Percentiles rank a stretch among this genome's conserved stretches.
These are phyloP conservation scores for Ctenoplectra terminalis DNA, from an alignment of 1,140 invertebrate species.

Conservation along the genomic window DNA sequence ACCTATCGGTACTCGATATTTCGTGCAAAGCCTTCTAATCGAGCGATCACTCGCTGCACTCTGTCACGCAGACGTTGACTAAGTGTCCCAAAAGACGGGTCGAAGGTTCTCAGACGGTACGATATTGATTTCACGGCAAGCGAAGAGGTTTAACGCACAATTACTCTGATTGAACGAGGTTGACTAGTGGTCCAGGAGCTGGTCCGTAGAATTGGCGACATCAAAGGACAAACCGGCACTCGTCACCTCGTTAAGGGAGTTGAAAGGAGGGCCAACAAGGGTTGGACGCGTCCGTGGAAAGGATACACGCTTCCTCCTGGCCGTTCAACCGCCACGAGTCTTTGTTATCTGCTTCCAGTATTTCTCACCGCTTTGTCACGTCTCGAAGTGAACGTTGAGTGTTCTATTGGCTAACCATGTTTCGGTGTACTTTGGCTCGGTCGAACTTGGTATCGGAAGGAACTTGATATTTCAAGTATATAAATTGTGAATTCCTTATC, in stretches of 20 bases:
- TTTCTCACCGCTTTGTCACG: background rate
- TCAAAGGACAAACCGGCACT: constrained; percentile 66
- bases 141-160: constrained; percentile 75
- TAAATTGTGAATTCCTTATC: too few species aligned
- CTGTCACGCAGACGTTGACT: background rate
- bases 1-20: too few species aligned
- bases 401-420: too few species aligned
- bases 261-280: constrained; percentile 57
- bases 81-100: background rate
- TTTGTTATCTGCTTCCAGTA: constrained; percentile 34
- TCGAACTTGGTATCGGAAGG: background rate
- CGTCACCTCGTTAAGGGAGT: constrained; percentile 54
- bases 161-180: constrained; percentile 74
- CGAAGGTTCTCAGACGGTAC: constrained; percentile 15
- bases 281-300: constrained; percentile 26
- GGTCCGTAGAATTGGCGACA: constrained; percentile 48
- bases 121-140: constrained; percentile 70
- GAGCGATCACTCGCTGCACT: too few species aligned
- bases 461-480: background rate
- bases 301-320: constrained; percentile 20
- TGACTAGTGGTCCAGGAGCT: constrained; percentile 31
- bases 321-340: background rate
- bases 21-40: too few species aligned
- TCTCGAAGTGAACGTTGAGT: background rate
- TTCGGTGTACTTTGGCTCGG: background rate